Conservation (phyloP, 2,113 vertebrate genomes). For the Forbesichthys papilliferus region DNA sequence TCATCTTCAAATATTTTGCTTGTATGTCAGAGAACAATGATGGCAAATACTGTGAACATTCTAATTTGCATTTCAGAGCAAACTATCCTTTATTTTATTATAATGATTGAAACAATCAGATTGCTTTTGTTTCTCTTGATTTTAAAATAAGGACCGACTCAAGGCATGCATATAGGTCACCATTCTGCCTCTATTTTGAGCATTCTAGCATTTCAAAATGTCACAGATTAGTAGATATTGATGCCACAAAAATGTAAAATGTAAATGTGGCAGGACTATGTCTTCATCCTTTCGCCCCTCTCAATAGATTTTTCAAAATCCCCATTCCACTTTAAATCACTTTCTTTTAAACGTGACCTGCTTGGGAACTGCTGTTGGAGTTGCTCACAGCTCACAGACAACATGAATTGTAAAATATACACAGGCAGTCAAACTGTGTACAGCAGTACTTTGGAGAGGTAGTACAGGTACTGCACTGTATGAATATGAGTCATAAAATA, state of each 20-base stretch:
- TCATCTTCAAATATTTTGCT: conserved; percentile 18
- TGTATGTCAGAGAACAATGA: neutral
- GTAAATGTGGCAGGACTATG: too few species aligned
- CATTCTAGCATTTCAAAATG: neutral
- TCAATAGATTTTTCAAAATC: too few species aligned
- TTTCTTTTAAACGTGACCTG: too few species aligned
- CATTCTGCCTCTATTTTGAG: conserved; percentile 1
- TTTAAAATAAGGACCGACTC: too few species aligned
- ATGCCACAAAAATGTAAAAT: neutral
- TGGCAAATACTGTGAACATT: conserved; percentile 19
- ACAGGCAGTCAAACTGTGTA: conserved; percentile 44
- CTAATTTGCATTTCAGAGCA: conserved; percentile 37
- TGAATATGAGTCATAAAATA: neutral
- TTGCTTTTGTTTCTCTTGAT: conserved; percentile 3
- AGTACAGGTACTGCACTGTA: conserved; percentile 32
- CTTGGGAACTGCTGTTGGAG: conserved; percentile 13
- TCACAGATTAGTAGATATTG: conserved; percentile 14
- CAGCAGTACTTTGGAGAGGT: conserved; percentile 28
- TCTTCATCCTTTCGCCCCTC: too few species aligned
- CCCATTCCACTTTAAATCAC: too few species aligned
- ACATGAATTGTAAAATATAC: conserved; percentile 36
- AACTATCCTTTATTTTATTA: neutral
- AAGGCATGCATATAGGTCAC: conserved; percentile 5
- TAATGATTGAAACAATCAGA: conserved; percentile 8
- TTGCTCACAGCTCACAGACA: conserved; percentile 25